Evolutionary conservation across 1,140 invertebrate genomes (phyloP).

Genomic region (Cardiocondyla obscurior): DNA sequence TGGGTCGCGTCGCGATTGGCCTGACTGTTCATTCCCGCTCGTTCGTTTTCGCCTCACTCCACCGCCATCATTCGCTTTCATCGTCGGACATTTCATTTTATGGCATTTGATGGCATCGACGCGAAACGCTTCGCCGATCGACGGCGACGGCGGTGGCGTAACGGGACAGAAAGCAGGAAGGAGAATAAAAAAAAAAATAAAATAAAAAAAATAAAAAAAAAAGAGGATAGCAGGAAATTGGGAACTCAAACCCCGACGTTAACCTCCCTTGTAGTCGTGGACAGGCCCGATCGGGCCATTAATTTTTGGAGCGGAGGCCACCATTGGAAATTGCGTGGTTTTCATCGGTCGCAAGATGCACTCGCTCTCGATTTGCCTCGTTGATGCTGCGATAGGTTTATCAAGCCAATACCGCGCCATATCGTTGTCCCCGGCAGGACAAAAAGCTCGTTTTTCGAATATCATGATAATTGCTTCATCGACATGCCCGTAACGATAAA

Average conservation of each 20-base stretch:
- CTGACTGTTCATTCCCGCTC: slow-evolving; percentile 36
- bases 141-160: slow-evolving; percentile 38
- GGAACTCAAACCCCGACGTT: slow-evolving; percentile 51
- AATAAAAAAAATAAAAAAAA: slow-evolving; percentile 33
- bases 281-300: slow-evolving; percentile 45
- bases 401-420: slow-evolving; percentile 18
- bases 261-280: slow-evolving; percentile 51
- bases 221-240: slow-evolving; percentile 52
- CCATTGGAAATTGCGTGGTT: slow-evolving; percentile 53
- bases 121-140: slow-evolving; percentile 53
- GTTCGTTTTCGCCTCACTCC: slow-evolving; percentile 49
- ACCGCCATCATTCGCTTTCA: slow-evolving; percentile 50
- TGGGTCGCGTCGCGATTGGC: slow-evolving; percentile 36
- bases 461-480: slow-evolving; percentile 41
- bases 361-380: slow-evolving; percentile 32
- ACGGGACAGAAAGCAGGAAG: slow-evolving; percentile 38
- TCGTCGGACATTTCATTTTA: slow-evolving; percentile 58
- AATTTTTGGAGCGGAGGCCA: slow-evolving; percentile 44
- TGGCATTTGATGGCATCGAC: slow-evolving; percentile 56
- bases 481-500: slow-evolving; percentile 1
- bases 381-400: slow-evolving; percentile 30
- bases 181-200: slow-evolving; percentile 31
- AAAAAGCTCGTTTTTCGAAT: slow-evolving; percentile 28
- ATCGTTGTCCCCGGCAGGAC: slow-evolving; percentile 19
- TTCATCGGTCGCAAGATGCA: slow-evolving; percentile 41